These are phyloP conservation scores for Vanessa atalanta DNA, from an alignment of 1,140 invertebrate species.

Conservation along the genomic window DNA sequence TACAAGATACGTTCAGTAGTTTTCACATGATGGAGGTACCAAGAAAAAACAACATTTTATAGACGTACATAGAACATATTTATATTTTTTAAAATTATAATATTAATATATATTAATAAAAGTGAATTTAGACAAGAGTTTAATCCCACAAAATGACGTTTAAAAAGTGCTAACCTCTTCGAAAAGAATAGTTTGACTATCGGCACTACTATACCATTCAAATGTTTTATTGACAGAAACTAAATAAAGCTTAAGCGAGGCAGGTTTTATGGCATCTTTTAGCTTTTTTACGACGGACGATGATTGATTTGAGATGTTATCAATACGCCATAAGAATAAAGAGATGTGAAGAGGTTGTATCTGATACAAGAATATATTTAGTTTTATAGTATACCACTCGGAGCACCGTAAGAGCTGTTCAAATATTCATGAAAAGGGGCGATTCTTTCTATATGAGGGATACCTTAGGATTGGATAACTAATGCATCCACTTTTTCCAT, in stretches of 20 bases:
- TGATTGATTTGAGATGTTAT: slow-evolving; percentile 19
- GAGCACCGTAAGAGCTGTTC: slow-evolving; percentile 51
- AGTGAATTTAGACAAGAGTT: too few relatives aligned
- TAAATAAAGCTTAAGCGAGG: slow-evolving; percentile 1
- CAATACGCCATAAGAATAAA: slow-evolving; percentile 19
- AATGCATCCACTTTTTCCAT: slow-evolving; percentile 63
- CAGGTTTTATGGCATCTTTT: not conserved
- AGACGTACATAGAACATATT: too few relatives aligned
- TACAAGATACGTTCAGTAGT: too few relatives aligned
- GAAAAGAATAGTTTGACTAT: too few relatives aligned
- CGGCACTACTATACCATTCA: too few relatives aligned
- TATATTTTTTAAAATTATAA: too few relatives aligned
- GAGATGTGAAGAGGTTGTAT: slow-evolving; percentile 19
- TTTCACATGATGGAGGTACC: too few relatives aligned
- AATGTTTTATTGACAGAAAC: not conserved
- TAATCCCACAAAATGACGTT: too few relatives aligned
- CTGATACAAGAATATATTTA: slow-evolving; percentile 13
- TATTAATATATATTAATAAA: too few relatives aligned
- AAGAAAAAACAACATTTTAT: too few relatives aligned
- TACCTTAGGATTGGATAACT: slow-evolving; percentile 53
- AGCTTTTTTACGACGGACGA: not conserved
- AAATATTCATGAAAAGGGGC: slow-evolving; percentile 67
- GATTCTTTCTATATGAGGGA: slow-evolving; percentile 46
- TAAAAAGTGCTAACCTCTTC: too few relatives aligned
- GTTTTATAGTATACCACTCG: slow-evolving; percentile 44